phyloP scores from a whole-genome alignment of 2,797 vertebrate genomes.

The Erethizon dorsatum region DNA sequence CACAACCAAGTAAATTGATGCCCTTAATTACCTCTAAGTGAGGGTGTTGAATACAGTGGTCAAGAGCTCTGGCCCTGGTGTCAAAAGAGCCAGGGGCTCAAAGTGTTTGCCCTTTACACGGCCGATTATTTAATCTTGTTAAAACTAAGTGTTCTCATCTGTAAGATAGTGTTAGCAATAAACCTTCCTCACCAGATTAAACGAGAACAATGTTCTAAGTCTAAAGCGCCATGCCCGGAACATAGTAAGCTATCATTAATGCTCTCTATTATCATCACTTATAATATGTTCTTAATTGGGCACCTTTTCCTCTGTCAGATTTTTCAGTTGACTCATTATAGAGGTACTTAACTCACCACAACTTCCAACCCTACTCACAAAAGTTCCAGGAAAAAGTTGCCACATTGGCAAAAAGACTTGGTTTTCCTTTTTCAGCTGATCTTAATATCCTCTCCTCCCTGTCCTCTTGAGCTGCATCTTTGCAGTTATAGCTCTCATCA shows the following conservation, averaged over 20 bases:
- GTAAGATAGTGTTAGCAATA: not conserved
- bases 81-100: constrained; percentile 4
- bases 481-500: not conserved
- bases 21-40: constrained; percentile 30
- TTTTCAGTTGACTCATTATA: not conserved
- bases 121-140: constrained; percentile 23
- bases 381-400: not conserved
- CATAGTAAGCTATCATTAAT: not conserved
- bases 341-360: not conserved
- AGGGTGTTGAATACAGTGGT: not conserved
- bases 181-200: not conserved
- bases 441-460: not conserved
- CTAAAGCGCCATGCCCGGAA: not conserved
- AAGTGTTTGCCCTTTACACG: not conserved
- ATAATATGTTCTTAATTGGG: not conserved
- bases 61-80: not conserved
- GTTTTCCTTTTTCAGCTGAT: not conserved
- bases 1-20: not conserved
- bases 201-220: not conserved
- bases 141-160: not conserved
- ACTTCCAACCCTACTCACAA: not conserved
- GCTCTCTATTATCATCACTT: not conserved
- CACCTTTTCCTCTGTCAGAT: not conserved
- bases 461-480: not conserved
- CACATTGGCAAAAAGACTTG: not conserved